These are phyloP conservation scores for Zaprionus capensis DNA, from an alignment of 1,140 invertebrate species.

Conservation along the genomic window DNA sequence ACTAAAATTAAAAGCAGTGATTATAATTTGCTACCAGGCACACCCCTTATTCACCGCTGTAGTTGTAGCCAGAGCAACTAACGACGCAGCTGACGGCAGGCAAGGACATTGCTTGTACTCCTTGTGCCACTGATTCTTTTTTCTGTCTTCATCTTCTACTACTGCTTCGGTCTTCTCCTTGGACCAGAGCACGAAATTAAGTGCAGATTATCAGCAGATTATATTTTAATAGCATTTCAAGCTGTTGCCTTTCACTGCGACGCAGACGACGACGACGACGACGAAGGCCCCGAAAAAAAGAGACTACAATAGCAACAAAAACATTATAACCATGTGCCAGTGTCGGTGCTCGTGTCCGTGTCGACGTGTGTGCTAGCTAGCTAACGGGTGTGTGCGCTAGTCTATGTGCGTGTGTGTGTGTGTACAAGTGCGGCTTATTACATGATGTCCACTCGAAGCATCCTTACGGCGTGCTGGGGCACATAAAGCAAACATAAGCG, in stretches of 20 bases:
- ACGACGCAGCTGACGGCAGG: constrained; percentile 60
- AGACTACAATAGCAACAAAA: constrained; percentile 46
- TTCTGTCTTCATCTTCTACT: constrained; percentile 8
- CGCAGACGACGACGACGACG: constrained; percentile 8
- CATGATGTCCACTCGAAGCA: constrained; percentile 59
- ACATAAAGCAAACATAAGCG: constrained; percentile 62
- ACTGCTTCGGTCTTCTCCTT: constrained; percentile 21
- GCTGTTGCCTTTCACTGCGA: constrained; percentile 69
- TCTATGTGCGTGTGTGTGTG: constrained; percentile 19
- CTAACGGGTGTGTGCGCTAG: constrained; percentile 24
- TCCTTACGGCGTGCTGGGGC: constrained; percentile 40
- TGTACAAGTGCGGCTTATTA: constrained; percentile 70
- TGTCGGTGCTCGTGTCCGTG: not conserved
- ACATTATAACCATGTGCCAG: constrained; percentile 38
- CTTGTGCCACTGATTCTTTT: constrained; percentile 16
- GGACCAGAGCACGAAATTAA: constrained; percentile 72
- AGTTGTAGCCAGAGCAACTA: not conserved
- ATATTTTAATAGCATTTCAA: constrained; percentile 83
- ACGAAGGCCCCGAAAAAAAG: constrained; percentile 5
- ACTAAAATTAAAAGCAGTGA: constrained; percentile 53
- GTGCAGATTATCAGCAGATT: constrained; percentile 82
- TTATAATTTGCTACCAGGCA: constrained; percentile 37
- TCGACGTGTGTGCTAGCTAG: constrained; percentile 21
- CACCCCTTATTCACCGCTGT: not conserved
- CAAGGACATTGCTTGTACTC: constrained; percentile 26